Base-by-base conservation (phyloP, 2,888 invertebrate genomes). In the Tillus elongatus region DNA sequence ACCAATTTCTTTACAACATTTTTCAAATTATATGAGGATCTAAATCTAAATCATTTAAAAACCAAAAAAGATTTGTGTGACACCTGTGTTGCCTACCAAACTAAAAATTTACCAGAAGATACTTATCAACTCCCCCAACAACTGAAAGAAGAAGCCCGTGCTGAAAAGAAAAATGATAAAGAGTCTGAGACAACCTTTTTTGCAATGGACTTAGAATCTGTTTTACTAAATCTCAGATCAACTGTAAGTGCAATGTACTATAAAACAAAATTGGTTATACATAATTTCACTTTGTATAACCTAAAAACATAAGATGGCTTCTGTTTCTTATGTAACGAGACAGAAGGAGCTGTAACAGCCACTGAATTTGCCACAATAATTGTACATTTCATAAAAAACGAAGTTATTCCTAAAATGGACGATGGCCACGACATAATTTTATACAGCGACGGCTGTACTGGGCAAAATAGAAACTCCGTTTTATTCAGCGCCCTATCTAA, bases 391-490 rank as follows among this genome's bases (percentile, higher is more conserved):
- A 19, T 19, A 6, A n/a, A 19, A 19, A 19, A 19, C 6, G n/a
- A 19, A 6, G 24, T 19, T 8, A 19, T 19, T 6, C 24, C 24
- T 8, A 19, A 19, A 8, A n/a, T 19, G 6, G 24, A 19, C n/a
- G 24, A 8, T 6, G 6, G 6, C 24, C 6, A n/a, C n/a, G n/a
- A 19, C 3, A 37, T 41, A 16, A 37, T 40, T 27, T 15, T 40
- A 13, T 33, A 31, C 12, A 37, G 36, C 33, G 41, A 41, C 29
- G 33, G 36, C n/a, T 39, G 41, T 33, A 41, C 38, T 4, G 32
- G 26, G 8, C 39, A 39, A 29, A 41, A 41, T 33, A 33, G 37
- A 19, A 41, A 41, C 33, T 10, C 16, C 11, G 26, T 15, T 2
- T 24, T 40, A 13, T 27, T 30, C 16, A 37, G 37, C 34, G 37